phyloP scores from a whole-genome alignment of 1,140 invertebrate species.

The Mya arenaria region DNA sequence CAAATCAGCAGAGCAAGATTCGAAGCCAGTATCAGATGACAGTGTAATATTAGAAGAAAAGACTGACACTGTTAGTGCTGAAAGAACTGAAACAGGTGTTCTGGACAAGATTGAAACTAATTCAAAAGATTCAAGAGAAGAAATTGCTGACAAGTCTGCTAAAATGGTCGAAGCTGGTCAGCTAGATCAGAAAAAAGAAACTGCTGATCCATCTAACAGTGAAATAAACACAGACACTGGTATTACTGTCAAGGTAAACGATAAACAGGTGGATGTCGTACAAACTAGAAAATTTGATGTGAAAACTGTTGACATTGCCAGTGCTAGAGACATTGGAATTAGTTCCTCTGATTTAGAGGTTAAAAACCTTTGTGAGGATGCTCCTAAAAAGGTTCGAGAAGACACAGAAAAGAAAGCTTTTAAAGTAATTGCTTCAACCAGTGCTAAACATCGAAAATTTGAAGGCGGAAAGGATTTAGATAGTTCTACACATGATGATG shows the following conservation, averaged over 20 bases:
- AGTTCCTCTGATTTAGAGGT: no score
- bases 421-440: not conserved
- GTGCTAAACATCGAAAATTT: not conserved
- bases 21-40: slow-evolving; percentile 24
- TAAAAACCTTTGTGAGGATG: no score
- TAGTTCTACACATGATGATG: slow-evolving; percentile 11
- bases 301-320: no score
- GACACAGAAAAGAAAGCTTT: not conserved
- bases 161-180: not conserved
- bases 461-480: slow-evolving; percentile 18
- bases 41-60: slow-evolving; percentile 13
- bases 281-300: slow-evolving; percentile 32
- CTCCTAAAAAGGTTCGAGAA: not conserved
- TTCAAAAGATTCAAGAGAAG: not conserved
- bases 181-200: not conserved
- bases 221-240: not conserved
- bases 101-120: not conserved
- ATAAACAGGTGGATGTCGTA: not conserved
- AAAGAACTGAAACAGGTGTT: not conserved
- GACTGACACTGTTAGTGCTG: not conserved
- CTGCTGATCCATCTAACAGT: not conserved
- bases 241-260: not conserved
- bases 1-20: no score
- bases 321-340: no score
- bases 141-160: not conserved